These are phyloP conservation scores for Eulimnadia texana DNA, from an alignment of 1,140 invertebrate species.

Conservation along the genomic window DNA sequence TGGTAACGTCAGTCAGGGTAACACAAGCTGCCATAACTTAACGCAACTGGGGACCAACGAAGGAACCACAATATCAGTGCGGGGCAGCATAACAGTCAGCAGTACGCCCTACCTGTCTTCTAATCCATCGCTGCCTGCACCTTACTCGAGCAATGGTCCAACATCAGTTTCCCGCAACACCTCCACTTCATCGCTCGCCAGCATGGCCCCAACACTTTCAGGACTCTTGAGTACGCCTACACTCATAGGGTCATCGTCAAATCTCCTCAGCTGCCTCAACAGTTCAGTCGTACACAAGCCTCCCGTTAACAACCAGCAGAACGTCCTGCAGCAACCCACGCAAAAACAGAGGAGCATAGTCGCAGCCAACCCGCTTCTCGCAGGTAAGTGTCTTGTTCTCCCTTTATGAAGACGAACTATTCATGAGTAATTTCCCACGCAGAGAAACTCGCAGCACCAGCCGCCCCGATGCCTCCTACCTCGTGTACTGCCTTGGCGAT, in stretches of 20 bases:
- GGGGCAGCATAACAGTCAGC: slow-evolving; percentile 14
- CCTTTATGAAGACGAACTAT: background rate
- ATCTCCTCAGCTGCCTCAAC: slow-evolving; percentile 13
- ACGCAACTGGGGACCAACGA: background rate
- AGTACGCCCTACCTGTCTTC: slow-evolving; percentile 12
- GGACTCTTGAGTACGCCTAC: slow-evolving; percentile 16
- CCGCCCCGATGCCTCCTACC: slow-evolving; percentile 28
- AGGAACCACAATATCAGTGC: slow-evolving; percentile 9
- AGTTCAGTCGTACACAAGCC: slow-evolving; percentile 15
- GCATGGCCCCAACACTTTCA: slow-evolving; percentile 7
- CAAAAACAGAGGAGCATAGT: slow-evolving; percentile 42
- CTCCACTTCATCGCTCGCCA: slow-evolving; percentile 1
- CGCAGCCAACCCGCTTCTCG: slow-evolving; percentile 61
- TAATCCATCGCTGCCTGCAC: background rate
- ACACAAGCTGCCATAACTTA: slow-evolving; percentile 1
- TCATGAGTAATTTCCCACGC: slow-evolving; percentile 14
- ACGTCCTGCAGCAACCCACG: slow-evolving; percentile 16
- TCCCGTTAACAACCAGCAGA: slow-evolving; percentile 18
- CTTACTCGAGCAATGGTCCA: background rate
- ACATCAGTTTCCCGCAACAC: background rate
- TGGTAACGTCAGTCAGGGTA: background rate
- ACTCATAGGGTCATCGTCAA: slow-evolving; percentile 17
- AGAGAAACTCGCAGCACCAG: slow-evolving; percentile 36
- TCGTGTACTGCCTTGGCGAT: slow-evolving; percentile 29
- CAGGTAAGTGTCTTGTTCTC: slow-evolving; percentile 34